These are phyloP conservation scores for Plectropomus leopardus DNA, from an alignment of 2,113 vertebrate species.

Conservation along the genomic window DNA sequence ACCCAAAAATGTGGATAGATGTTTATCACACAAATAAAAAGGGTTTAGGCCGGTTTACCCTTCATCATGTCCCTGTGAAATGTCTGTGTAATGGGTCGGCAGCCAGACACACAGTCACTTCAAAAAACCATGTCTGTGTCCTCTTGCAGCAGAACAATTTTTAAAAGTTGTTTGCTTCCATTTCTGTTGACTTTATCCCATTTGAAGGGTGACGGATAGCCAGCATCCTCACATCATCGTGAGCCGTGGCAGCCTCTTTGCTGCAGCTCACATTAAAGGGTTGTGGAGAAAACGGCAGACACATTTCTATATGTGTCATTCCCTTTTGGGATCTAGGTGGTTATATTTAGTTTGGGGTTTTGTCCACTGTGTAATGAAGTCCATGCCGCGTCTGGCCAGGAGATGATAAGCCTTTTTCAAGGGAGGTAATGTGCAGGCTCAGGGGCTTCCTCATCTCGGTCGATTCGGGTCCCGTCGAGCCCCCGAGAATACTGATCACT, in stretches of 20 bases:
- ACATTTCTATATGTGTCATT: constrained; percentile 49
- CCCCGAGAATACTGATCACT: constrained; percentile 64
- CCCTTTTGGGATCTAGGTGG: constrained; percentile 45
- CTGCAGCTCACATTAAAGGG: constrained; percentile 27
- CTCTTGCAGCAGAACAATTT: constrained; percentile 15
- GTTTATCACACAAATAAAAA: not conserved
- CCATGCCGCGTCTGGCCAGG: constrained; percentile 50
- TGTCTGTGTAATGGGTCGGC: constrained; percentile 4
- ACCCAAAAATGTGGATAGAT: not conserved
- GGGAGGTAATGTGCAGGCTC: constrained; percentile 63
- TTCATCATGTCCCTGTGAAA: constrained; percentile 1
- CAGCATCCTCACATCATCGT: constrained; percentile 25
- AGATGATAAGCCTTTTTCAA: constrained; percentile 70
- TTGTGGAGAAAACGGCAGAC: constrained; percentile 3
- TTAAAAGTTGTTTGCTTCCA: constrained; percentile 46
- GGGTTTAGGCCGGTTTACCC: not conserved
- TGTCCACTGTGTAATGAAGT: constrained; percentile 64
- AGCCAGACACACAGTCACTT: constrained; percentile 11
- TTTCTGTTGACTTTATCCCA: constrained; percentile 24
- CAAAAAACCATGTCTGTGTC: constrained; percentile 10
- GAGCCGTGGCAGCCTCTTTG: constrained; percentile 9
- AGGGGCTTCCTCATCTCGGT: constrained; percentile 56
- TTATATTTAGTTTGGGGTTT: constrained; percentile 72
- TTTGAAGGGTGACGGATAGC: constrained; percentile 52
- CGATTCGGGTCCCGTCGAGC: constrained; percentile 42